Conservation (phyloP, 30 jellyfish, hydroid and myxozoan species). For the Aurelia sp. region DNA sequence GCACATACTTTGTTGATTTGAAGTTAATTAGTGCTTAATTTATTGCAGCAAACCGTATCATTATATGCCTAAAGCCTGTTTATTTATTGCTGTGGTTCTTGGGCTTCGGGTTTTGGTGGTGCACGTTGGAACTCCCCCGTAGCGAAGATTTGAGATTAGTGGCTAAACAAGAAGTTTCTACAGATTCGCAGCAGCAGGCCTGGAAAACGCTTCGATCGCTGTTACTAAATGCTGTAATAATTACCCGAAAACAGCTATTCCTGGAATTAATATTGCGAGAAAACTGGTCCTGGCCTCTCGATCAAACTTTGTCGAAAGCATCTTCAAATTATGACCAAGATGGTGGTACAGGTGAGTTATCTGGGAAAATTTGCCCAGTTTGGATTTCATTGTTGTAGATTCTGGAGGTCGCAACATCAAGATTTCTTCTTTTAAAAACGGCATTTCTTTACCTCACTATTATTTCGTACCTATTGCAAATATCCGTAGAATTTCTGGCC, state of each 20-base stretch:
- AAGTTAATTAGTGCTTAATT: too few species aligned
- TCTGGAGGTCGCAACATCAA: background rate
- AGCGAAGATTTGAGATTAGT: too few species aligned
- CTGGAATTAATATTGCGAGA: background rate
- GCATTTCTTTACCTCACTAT: background rate
- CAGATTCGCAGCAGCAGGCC: conserved; percentile 8
- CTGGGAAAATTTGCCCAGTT: conserved; percentile 1
- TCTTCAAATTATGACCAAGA: background rate
- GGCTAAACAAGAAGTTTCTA: background rate
- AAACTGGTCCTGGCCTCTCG: too few species aligned
- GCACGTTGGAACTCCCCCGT: too few species aligned
- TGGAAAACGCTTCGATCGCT: background rate
- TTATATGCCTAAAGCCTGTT: too few species aligned
- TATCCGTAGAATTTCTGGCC: background rate
- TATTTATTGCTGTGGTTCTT: too few species aligned
- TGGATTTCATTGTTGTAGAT: background rate
- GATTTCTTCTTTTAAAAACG: background rate
- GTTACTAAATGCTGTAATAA: too few species aligned
- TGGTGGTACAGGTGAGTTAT: conserved; percentile 4
- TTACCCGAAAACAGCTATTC: background rate
- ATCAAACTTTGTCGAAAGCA: too few species aligned
- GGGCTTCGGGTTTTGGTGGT: too few species aligned
- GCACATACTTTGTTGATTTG: too few species aligned
- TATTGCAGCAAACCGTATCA: too few species aligned
- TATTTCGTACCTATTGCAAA: background rate